A percentile compares a stretch with the other conserved stretches of the same genome.
Conservation (phyloP, 2,113 vertebrate species). For the Hylia prasina region DNA sequence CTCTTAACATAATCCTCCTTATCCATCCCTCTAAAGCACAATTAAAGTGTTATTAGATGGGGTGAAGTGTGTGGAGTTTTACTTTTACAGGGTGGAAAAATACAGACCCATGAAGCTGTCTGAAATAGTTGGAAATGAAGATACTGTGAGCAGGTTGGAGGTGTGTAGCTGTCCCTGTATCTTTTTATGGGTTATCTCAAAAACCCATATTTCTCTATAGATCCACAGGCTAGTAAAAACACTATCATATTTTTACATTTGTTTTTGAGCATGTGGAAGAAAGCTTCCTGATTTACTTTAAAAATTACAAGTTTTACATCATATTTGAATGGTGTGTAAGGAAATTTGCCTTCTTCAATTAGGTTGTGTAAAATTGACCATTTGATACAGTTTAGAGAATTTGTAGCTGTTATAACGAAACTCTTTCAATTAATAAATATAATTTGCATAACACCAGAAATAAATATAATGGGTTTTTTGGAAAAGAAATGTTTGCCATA, state of each 20-base stretch:
- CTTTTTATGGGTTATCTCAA: neutral
- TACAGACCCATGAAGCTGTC: constrained; percentile 87
- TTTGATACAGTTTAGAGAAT: neutral
- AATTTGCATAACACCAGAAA: neutral
- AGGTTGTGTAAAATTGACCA: neutral
- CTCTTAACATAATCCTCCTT: neutral
- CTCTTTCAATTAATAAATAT: neutral
- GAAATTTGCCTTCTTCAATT: neutral
- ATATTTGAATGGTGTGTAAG: neutral
- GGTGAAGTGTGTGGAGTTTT: neutral
- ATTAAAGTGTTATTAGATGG: accelerated
- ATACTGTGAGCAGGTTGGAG: constrained; percentile 92
- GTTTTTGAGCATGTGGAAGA: neutral
- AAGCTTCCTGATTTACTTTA: neutral
- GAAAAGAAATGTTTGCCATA: neutral
- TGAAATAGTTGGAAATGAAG: constrained; percentile 93
- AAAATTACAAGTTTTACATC: neutral
- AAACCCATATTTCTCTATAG: neutral
- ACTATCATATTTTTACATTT: neutral
- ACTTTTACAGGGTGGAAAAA: constrained; percentile 88
- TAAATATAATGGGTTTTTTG: neutral
- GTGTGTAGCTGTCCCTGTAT: constrained; percentile 38
- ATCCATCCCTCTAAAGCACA: neutral
- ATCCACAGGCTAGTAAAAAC: neutral
- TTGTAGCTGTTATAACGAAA: neutral